Base-by-base conservation (phyloP, 2,888 invertebrate genomes). In the Hoplodrina ambigua region DNA sequence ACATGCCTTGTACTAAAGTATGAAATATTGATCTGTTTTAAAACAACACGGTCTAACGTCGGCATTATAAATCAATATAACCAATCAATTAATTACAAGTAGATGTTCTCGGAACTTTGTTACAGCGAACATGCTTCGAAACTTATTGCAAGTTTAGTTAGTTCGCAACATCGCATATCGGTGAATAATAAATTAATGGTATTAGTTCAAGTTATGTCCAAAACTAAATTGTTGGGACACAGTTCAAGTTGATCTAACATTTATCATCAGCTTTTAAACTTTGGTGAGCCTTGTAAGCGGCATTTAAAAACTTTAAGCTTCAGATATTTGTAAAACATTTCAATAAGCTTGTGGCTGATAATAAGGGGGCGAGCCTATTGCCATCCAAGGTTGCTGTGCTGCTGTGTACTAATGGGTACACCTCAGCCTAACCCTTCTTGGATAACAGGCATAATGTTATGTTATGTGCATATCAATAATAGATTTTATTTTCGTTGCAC, bases 61-160 rank as follows among this genome's bases (percentile, higher is more conserved):
- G 25, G 17, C 55, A 49, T 50, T 46, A 50, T 52, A 65, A 46
- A 81, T 67, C 63, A 67, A 67, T 72, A 63, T 59, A 63, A 46
- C 49, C 60, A 69, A 81, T 77, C 69, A 81, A 77, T 80, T 81
- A 63, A 67, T 81, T 67, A 66, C 54, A 69, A 60, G 49, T 46
- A 57, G 41, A 61, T 69, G 54, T 57, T 53, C 60, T 72, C 44
- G 41, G n/a, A 80, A 73, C 81, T 75, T 65, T 63, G 65, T 55
- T 64, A 81, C 60, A 72, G 19, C 55, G 67, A 72, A 72, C 57
- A 72, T 67, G 63, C 66, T 64, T 50, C 52, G 20, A 72, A 81
- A 77, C 60, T 80, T 81, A 72, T 55, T 66, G 69, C 81, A 69
- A 81, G 72, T 81, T 81, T 46, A 55, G 60, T 68, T 75, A 76